Conservation (phyloP, 1,140 invertebrate genomes). For the Trinorchestia longiramus region DNA sequence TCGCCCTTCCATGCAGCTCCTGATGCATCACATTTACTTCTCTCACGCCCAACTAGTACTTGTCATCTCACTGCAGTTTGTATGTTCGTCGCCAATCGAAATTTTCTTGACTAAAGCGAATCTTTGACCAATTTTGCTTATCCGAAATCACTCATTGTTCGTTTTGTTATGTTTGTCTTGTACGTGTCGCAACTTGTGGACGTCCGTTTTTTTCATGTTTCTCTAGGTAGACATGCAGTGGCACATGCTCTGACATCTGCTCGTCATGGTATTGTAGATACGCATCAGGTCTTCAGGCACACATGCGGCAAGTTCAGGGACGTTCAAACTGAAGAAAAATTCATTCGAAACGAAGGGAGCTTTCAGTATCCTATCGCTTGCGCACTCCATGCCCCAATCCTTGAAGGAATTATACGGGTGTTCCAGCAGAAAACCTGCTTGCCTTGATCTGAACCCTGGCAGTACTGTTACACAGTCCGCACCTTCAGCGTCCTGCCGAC, state of each 20-base stretch:
- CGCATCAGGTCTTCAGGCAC: too few species aligned
- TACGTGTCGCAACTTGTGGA: not conserved
- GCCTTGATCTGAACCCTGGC: too few species aligned
- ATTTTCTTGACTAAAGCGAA: not conserved
- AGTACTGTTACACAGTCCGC: too few species aligned
- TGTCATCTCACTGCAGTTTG: not conserved
- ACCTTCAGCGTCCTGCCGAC: too few species aligned
- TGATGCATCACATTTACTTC: not conserved
- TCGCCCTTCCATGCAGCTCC: not conserved
- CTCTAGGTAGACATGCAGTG: not conserved
- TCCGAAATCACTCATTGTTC: not conserved
- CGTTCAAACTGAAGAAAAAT: not conserved
- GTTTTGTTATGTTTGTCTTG: not conserved
- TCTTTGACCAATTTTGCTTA: not conserved
- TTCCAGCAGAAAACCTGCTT: too few species aligned
- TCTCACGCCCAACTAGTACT: not conserved
- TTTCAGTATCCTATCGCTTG: not conserved
- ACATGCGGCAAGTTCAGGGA: too few species aligned
- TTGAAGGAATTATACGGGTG: too few species aligned
- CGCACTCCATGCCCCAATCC: too few species aligned
- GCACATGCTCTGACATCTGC: not conserved
- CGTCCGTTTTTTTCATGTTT: not conserved
- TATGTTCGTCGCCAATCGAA: not conserved
- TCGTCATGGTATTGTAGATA: not conserved
- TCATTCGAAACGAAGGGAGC: not conserved